Evolutionary conservation across 1,140 invertebrate species (phyloP), one percentile per base, ranked within the genome.

Genomic region (Drosophila guanche): DNA sequence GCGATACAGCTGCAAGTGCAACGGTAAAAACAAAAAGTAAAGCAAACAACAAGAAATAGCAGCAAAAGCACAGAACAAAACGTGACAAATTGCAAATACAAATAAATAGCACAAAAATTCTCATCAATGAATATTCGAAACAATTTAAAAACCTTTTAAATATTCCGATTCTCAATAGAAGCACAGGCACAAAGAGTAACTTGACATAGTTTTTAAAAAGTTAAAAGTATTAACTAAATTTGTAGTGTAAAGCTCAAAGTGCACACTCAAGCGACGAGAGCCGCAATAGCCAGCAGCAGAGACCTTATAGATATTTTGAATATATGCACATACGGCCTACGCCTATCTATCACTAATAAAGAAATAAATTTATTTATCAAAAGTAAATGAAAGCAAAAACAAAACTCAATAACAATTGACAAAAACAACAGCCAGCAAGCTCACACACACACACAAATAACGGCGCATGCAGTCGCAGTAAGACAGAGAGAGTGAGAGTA

Each of bases 361-460:
- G 12, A 37, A 37, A 37, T 37, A 37, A 4, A 12, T 37, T 37
- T 37, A 77, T 77, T 76, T 75, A 75, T 75, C 25, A 37, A 33
- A 53, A 54, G 51, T 56, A 60, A 58, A 68, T 72, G 41, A 78
- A 84, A 79, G 71, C 79, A 66, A 79, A 77, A 78, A 43, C 50
- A 41, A 71, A 73, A 74, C 47, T 59, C 58, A 68, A 72, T 61
- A 71, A 73, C 70, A 86, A 70, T 55, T 56, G 58, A 67, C 53
- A 84, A 33, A 57, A 74, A 10, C 41, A 42, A 54, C 33, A 37
- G 33, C 33, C 33, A 37, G 33, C 33, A 4, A 29, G 27, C 27
- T 5, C 47, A 29, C 25, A 10, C 46, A 40, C 14, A 12, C 48
- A 65, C 25, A 14, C 22, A n/a, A 23, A 54, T 10, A 46, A 46